Evolutionary conservation across 2,888 invertebrate genomes (phyloP), one percentile per base, ranked within the genome.

Genomic region (Cheilosia urbana): DNA sequence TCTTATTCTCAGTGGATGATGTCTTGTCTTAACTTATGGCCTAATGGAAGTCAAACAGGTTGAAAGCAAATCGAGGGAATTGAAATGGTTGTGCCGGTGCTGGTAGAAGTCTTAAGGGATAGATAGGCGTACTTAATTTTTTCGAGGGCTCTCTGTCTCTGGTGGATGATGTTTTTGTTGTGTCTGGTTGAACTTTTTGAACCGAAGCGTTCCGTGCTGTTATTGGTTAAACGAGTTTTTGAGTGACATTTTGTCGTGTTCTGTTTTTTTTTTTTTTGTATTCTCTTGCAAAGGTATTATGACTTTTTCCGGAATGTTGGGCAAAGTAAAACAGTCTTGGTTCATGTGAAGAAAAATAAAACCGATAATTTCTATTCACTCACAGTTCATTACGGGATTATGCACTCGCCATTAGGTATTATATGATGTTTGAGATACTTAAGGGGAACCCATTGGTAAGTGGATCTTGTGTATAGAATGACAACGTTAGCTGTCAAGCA

Each of bases 31-130:
- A 40, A 49, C 63, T 69, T 84, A 68, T 68, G 75, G 75, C 57
- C 80, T 85, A 80, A 85, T 85, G 85, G 81, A 85, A 85, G 85
- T 85, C 80, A 85, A 85, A 85, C 85, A 85, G 80, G 76, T 85
- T 80, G 80, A 68, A 66, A 78, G 79, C 76, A 82, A 82, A 80
- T 80, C 63, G 80, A 68, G 72, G 76, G 72, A 84, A 80, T 73
- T 82, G 85, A 87, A 85, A 79, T 85, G 82, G 78, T 82, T 71
- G 49, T 30, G 62, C n/a, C 72, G 68, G 62, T 37, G 37, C 37
- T 13, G 37, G 37, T 13, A 13, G 11, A 51, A 60, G 69, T 30
- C 76, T 73, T 73, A 62, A 71, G 69, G 84, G 75, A 55, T 55
- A 7, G 71, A 55, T 55, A 75, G 63, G 42, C 68, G 62, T 40